Conservation (phyloP, 2,797 vertebrate species). For the Neostethus bicornis region DNA sequence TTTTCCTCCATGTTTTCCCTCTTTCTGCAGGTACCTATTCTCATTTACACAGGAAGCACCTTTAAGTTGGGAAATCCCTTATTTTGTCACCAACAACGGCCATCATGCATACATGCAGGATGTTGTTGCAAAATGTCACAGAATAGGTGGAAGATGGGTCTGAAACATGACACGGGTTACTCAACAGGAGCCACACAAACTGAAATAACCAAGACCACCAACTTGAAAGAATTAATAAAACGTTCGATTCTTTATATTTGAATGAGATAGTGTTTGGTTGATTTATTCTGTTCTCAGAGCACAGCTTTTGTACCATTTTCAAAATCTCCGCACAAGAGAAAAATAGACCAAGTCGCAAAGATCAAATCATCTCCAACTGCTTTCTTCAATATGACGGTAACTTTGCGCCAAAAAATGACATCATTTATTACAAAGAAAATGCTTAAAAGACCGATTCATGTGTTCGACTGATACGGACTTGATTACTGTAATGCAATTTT, state of each 20-base stretch:
- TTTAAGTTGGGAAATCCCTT: conserved; percentile 64
- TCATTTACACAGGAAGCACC: conserved; percentile 72
- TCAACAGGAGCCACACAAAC: background rate
- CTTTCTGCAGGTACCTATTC: conserved; percentile 33
- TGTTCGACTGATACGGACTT: background rate
- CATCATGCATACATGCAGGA: conserved; percentile 22
- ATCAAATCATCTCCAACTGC: no score
- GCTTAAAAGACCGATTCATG: background rate
- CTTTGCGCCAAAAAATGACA: no score
- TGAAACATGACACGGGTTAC: conserved; percentile 8
- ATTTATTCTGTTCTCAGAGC: no score
- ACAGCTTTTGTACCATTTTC: no score
- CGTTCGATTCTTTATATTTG: no score
- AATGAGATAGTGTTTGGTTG: no score
- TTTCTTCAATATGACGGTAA: no score
- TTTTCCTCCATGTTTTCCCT: background rate
- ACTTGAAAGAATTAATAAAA: background rate
- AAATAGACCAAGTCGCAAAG: no score
- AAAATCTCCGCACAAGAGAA: no score
- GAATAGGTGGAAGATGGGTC: background rate
- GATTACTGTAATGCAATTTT: background rate
- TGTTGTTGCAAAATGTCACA: conserved; percentile 35
- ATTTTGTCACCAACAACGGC: conserved; percentile 43
- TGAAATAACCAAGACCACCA: background rate
- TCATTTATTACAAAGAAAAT: no score